These are phyloP conservation scores for Lathamus discolor DNA, from an alignment of 2,113 vertebrate species.

Conservation along the genomic window DNA sequence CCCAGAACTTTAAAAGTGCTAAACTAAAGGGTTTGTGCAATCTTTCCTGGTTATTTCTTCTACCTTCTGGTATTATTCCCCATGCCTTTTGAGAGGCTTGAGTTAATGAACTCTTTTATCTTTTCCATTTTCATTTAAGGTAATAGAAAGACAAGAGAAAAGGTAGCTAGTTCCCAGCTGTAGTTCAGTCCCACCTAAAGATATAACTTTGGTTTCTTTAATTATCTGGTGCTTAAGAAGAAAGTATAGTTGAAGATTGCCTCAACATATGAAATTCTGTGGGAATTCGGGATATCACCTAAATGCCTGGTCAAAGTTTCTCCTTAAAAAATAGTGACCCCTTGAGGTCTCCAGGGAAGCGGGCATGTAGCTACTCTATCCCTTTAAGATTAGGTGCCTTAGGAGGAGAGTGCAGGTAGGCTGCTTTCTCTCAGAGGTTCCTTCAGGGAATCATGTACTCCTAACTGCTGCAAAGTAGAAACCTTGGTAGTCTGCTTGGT, in stretches of 20 bases:
- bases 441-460: not conserved
- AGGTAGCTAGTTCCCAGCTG: not conserved
- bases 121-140: not conserved
- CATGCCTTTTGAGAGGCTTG: not conserved
- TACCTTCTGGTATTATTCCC: not conserved
- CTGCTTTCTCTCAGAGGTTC: not conserved
- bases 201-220: not conserved
- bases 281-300: not conserved
- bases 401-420: not conserved
- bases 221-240: not conserved
- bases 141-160: not conserved
- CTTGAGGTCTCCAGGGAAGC: not conserved
- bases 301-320: not conserved
- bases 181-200: not conserved
- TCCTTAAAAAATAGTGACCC: not conserved
- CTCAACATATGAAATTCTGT: not conserved
- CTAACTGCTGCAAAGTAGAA: not conserved
- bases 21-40: not conserved
- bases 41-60: not conserved
- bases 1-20: not conserved
- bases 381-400: not conserved
- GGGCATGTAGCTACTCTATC: fast-evolving
- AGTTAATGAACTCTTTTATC: not conserved
- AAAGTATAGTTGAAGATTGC: not conserved
- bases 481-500: not conserved